These are phyloP conservation scores for Pseudorhombus dupliciocellatus DNA, from an alignment of 2,113 vertebrate species.

Conservation along the genomic window DNA sequence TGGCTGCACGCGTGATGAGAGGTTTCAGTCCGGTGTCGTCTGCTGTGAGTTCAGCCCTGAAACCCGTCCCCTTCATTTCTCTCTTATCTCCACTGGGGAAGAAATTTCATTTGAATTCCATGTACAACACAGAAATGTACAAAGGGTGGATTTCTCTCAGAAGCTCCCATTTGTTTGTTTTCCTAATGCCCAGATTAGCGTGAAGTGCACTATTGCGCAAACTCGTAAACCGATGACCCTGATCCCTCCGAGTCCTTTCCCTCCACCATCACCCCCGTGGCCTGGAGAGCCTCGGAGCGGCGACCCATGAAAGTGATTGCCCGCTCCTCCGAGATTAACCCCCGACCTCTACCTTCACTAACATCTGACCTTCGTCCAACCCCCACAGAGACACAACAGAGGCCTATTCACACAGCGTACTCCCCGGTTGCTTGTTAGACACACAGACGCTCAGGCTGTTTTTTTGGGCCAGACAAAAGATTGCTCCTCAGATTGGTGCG, in stretches of 20 bases:
- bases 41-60: background rate
- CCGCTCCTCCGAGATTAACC: constrained; percentile 55
- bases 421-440: constrained; percentile 27
- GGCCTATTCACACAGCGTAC: constrained; percentile 42
- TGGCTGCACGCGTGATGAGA: constrained; percentile 36
- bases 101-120: constrained; percentile 20
- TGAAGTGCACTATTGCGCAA: constrained; percentile 32
- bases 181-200: constrained; percentile 48
- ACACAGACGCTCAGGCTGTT: background rate
- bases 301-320: constrained; percentile 56
- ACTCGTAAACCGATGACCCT: constrained; percentile 39
- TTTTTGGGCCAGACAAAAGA: constrained; percentile 44
- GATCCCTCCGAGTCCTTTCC: constrained; percentile 12
- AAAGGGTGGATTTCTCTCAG: constrained; percentile 23
- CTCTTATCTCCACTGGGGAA: constrained; percentile 13
- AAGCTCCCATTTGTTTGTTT: constrained; percentile 41
- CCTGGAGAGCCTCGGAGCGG: constrained; percentile 39
- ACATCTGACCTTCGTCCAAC: constrained; percentile 47
- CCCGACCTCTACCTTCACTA: constrained; percentile 50
- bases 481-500: constrained; percentile 29
- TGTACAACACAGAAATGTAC: constrained; percentile 14
- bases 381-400: constrained; percentile 44
- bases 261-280: constrained; percentile 9
- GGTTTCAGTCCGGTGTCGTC: constrained; percentile 26
- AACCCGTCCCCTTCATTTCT: background rate